These are phyloP conservation scores for Malurus alboscapulatus DNA, from an alignment of 2,113 vertebrate species.

Conservation along the genomic window DNA sequence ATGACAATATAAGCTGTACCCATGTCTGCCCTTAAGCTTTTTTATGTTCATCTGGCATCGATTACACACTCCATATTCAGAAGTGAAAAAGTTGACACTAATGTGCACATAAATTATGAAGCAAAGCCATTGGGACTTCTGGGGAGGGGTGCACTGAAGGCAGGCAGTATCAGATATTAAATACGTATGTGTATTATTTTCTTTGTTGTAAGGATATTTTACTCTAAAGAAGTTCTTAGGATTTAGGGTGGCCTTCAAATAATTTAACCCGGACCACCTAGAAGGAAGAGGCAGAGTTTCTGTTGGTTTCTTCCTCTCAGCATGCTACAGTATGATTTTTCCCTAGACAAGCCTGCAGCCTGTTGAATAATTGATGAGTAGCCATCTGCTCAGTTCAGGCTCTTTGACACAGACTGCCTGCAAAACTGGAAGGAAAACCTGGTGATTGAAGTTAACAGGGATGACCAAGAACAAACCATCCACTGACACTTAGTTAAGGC, in stretches of 20 bases:
- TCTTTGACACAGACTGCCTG: background rate
- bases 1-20: background rate
- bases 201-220: background rate
- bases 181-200: background rate
- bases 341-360: background rate
- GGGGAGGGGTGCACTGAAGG: background rate
- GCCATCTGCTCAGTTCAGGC: background rate
- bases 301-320: background rate
- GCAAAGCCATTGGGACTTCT: background rate
- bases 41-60: background rate
- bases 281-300: background rate
- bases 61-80: background rate
- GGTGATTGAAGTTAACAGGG: background rate
- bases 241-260: background rate
- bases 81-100: slow-evolving; percentile 19
- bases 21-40: background rate
- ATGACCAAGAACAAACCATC: background rate
- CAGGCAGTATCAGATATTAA: background rate
- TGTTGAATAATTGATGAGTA: slow-evolving; percentile 30
- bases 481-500: background rate
- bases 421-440: background rate
- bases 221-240: background rate
- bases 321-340: background rate
- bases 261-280: background rate
- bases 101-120: slow-evolving; percentile 43